Percentiles rank a stretch among this genome's conserved stretches.
Conservation (phyloP, 2,888 invertebrate species). For the Polietes domitor region DNA sequence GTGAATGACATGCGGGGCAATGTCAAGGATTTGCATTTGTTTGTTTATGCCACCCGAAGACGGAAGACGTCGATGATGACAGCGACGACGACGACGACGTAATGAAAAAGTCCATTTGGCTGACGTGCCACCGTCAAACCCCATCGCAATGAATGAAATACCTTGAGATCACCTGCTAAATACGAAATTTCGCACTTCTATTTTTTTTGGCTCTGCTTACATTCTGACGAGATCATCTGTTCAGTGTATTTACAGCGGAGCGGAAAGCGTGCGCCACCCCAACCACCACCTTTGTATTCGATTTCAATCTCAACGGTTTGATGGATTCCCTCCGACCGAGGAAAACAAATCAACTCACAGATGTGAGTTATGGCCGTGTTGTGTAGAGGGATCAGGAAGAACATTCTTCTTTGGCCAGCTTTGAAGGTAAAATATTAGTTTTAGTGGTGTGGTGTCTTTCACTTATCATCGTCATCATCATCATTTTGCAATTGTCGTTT, state of each 20-base stretch:
- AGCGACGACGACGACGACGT: not conserved
- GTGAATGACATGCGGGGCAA: conserved; percentile 64
- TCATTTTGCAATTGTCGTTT: conserved; percentile 5
- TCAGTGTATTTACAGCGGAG: conserved; percentile 17
- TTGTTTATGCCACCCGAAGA: not conserved
- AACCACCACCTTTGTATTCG: not conserved
- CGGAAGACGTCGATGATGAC: too few species aligned
- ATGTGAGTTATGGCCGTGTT: not conserved
- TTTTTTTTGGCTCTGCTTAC: conserved; percentile 4
- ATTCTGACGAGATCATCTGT: conserved; percentile 25
- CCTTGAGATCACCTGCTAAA: conserved; percentile 60
- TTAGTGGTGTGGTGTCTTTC: not conserved
- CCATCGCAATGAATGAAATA: not conserved
- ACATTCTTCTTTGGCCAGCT: not conserved
- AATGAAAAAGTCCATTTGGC: not conserved
- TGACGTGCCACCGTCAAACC: not conserved
- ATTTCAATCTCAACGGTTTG: conserved; percentile 8
- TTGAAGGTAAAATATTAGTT: not conserved
- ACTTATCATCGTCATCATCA: too few species aligned
- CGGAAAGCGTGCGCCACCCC: conserved; percentile 3
- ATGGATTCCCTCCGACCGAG: not conserved
- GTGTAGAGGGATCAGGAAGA: not conserved
- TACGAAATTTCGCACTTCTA: conserved; percentile 30
- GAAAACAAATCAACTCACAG: not conserved
- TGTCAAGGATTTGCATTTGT: conserved; percentile 66